These are phyloP conservation scores for Conistra vaccinii DNA, from an alignment of 2,888 invertebrate species.

Conservation along the genomic window DNA sequence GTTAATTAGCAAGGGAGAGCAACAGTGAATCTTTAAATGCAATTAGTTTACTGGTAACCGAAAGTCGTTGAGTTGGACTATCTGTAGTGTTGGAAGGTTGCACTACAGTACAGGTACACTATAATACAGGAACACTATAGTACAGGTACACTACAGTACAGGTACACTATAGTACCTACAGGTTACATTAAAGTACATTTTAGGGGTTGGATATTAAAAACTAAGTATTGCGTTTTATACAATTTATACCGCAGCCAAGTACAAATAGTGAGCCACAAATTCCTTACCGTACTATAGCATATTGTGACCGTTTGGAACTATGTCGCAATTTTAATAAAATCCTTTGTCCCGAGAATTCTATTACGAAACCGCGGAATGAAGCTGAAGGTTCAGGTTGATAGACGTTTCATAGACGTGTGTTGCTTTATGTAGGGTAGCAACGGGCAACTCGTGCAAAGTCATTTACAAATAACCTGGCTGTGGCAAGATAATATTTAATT, in stretches of 20 bases:
- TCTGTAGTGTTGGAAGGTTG: background rate
- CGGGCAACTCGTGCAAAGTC: background rate
- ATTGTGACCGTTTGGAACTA: conserved; percentile 28
- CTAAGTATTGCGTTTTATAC: background rate
- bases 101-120: background rate
- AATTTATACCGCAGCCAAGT: background rate
- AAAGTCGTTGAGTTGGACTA: background rate
- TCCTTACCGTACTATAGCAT: background rate
- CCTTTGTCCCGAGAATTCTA: conserved; percentile 46
- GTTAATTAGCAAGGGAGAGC: background rate
- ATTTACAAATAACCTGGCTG: background rate
- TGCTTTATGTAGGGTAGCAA: too few species aligned
- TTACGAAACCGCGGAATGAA: conserved; percentile 37
- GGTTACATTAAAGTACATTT: background rate
- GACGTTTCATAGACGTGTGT: background rate
- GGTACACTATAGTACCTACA: too few species aligned
- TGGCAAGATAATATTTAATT: background rate
- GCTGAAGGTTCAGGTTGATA: conserved; percentile 17
- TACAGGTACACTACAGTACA: too few species aligned
- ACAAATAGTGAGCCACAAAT: conserved; percentile 17
- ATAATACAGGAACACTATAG: too few species aligned
- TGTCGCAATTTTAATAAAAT: conserved; percentile 29
- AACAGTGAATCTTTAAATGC: background rate
- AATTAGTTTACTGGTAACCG: background rate
- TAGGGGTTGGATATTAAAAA: background rate